A percentile compares a stretch with the other conserved stretches of the same genome.
Conservation (phyloP, 2,888 invertebrate genomes). For the Apantesis nais region DNA sequence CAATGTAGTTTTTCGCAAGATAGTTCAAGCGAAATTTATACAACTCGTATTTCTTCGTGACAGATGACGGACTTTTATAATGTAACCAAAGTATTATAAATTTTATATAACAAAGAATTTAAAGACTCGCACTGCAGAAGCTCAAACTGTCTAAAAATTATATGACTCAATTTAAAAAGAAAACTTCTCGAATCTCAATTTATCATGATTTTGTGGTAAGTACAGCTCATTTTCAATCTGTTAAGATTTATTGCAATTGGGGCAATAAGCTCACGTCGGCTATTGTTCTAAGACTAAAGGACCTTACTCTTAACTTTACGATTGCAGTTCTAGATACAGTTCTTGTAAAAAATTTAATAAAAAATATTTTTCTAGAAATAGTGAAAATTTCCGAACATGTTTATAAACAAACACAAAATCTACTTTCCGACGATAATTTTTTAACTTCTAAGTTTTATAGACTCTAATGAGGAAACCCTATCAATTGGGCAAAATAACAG, state of each 20-base stretch:
- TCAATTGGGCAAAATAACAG: not conserved
- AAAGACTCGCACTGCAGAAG: not conserved
- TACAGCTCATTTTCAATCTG: not conserved
- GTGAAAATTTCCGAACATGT: not conserved
- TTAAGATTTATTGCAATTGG: not conserved
- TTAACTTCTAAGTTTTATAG: not conserved
- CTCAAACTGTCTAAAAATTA: not conserved
- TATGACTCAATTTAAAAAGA: not conserved
- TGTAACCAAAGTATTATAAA: not conserved
- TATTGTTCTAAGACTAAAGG: not conserved
- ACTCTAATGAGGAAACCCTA: too few species aligned
- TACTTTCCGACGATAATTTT: not conserved
- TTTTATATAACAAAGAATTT: not conserved
- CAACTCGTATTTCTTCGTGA: constrained; percentile 9
- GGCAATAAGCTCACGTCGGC: not conserved
- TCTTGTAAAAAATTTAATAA: not conserved
- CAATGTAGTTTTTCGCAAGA: constrained; percentile 21
- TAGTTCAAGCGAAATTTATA: constrained; percentile 23
- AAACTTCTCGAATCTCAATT: not conserved
- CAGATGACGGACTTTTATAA: constrained; percentile 5
- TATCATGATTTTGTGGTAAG: not conserved
- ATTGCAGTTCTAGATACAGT: not conserved
- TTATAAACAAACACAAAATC: not conserved
- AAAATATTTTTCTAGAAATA: not conserved
- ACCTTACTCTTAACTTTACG: not conserved